Conservation (phyloP, 2,888 invertebrate genomes). For the Gonocerus acuteangulatus region DNA sequence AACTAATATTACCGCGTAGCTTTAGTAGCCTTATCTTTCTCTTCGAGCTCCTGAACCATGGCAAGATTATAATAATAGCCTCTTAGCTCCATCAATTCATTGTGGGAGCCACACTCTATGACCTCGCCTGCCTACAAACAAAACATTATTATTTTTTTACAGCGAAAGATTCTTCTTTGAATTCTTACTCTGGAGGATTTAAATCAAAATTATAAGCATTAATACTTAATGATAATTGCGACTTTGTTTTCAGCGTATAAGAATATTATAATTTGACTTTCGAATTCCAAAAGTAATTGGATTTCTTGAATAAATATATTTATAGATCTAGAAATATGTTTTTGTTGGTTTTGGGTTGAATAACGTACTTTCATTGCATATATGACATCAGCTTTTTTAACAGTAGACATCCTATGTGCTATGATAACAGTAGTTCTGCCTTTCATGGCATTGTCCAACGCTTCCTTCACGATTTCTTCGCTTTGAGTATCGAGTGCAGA, state of each 20-base stretch:
- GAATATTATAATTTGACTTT: no score
- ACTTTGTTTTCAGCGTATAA: no score
- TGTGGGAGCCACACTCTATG: constrained; percentile 66
- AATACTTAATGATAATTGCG: no score
- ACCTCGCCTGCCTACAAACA: constrained; percentile 59
- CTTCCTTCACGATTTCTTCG: constrained; percentile 77
- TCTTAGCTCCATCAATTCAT: constrained; percentile 55
- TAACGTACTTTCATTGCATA: constrained; percentile 41
- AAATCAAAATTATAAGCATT: no score
- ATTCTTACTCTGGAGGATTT: no score
- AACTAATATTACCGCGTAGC: no score
- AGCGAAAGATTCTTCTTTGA: no score
- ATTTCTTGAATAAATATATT: no score
- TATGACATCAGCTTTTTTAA: constrained; percentile 42
- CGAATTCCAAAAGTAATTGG: no score
- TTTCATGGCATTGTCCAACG: constrained; percentile 54
- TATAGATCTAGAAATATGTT: no score
- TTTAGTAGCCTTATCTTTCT: constrained; percentile 5
- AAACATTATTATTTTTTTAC: not conserved
- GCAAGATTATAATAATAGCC: constrained; percentile 62
- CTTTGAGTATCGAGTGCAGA: constrained; percentile 79
- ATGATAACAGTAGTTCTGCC: constrained; percentile 45
- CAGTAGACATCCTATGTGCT: constrained; percentile 45
- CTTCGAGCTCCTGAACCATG: constrained; percentile 6
- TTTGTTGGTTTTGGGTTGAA: no score